Conservation (phyloP, 2,888 invertebrate genomes). For the Euclidia mi region DNA sequence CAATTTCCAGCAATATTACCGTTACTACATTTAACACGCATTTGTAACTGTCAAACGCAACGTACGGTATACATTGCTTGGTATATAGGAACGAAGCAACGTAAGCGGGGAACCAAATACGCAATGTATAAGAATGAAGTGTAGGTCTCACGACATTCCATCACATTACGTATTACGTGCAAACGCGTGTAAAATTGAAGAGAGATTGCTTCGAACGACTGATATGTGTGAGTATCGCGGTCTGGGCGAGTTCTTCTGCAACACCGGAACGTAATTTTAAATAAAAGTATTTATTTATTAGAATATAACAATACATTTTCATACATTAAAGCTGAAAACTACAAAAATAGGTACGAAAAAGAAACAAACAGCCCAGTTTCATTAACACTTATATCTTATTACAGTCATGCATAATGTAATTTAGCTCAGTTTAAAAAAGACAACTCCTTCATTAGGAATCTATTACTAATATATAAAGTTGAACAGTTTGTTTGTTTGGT, state of each 20-base stretch:
- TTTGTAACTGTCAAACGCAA: slow-evolving; percentile 18
- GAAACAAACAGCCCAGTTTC: too few relatives aligned
- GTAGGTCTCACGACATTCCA: slow-evolving; percentile 57
- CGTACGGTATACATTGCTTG: too few relatives aligned
- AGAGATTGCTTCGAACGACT: slow-evolving; percentile 78
- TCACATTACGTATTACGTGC: slow-evolving; percentile 78
- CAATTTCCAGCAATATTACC: slow-evolving; percentile 25
- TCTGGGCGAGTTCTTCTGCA: slow-evolving; percentile 35
- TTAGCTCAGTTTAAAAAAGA: too few relatives aligned
- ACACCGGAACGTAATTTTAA: slow-evolving; percentile 61
- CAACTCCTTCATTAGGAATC: too few relatives aligned
- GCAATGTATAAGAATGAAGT: slow-evolving; percentile 48
- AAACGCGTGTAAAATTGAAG: slow-evolving; percentile 87
- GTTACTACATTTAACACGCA: slow-evolving; percentile 15
- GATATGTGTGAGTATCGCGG: slow-evolving; percentile 61
- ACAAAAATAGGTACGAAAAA: too few relatives aligned
- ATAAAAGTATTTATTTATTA: too few relatives aligned
- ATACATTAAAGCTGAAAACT: too few relatives aligned
- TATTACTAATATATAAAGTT: too few relatives aligned
- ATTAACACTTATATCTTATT: too few relatives aligned
- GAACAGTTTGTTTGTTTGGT: too few relatives aligned
- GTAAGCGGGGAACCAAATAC: slow-evolving; percentile 15
- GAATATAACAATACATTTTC: too few relatives aligned
- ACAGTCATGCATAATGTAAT: too few relatives aligned
- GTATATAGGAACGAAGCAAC: background rate